These are phyloP conservation scores for Ommatoiulus sabulosus DNA, from an alignment of 2,888 invertebrate species.

Conservation along the genomic window DNA sequence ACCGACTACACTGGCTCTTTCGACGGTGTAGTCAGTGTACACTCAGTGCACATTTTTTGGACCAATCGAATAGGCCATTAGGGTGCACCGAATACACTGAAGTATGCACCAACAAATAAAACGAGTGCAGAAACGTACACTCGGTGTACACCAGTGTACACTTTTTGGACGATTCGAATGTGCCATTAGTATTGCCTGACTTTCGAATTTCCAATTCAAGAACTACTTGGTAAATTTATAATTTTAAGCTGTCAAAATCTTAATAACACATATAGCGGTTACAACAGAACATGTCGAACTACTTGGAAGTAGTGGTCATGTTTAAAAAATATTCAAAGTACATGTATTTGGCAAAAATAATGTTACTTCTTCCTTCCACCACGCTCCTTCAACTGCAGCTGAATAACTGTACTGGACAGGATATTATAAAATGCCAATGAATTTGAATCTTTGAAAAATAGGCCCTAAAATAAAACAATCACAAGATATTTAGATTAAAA, in stretches of 20 bases:
- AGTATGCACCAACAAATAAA: too few relatives aligned
- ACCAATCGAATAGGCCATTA: too few relatives aligned
- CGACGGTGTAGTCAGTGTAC: too few relatives aligned
- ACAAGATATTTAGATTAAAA: slow-evolving; percentile 54
- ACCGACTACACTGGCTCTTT: too few relatives aligned
- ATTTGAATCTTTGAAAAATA: slow-evolving; percentile 98
- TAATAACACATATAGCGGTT: not conserved
- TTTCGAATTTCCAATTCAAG: too few relatives aligned
- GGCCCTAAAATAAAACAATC: slow-evolving; percentile 76
- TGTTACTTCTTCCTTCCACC: slow-evolving; percentile 87
- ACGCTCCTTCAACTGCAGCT: slow-evolving; percentile 94
- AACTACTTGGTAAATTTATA: not conserved
- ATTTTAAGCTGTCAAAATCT: not conserved
- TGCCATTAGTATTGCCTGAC: too few relatives aligned
- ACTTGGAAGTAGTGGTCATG: not conserved
- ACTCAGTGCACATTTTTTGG: too few relatives aligned
- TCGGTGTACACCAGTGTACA: too few relatives aligned
- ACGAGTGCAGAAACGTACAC: too few relatives aligned
- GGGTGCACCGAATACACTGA: too few relatives aligned
- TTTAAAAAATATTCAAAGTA: too few relatives aligned
- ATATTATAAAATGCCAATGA: slow-evolving; percentile 96
- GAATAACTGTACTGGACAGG: slow-evolving; percentile 83
- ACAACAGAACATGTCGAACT: not conserved
- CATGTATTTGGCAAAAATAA: not conserved
- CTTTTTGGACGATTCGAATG: too few relatives aligned